Percentiles rank a stretch among this genome's conserved stretches.
phyloP scores from a whole-genome alignment of 2,888 invertebrate genomes.

The Orchesella flavescens region DNA sequence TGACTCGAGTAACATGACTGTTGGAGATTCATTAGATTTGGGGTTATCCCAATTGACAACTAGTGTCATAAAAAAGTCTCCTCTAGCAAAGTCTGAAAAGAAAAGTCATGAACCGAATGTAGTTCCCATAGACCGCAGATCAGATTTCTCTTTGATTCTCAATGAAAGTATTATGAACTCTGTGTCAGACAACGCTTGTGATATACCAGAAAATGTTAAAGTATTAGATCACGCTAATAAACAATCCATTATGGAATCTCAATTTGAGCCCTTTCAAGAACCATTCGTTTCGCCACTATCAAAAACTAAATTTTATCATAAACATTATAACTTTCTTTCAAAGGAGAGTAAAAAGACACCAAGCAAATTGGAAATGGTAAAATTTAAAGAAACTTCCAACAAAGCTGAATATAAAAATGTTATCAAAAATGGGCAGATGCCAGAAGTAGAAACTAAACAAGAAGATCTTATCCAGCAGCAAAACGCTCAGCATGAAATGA shows the following conservation, averaged over 20 bases:
- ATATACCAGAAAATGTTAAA: constrained; percentile 29
- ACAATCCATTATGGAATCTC: background rate
- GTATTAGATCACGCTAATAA: background rate
- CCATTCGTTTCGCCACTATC: too few relatives aligned
- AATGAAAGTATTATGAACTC: constrained; percentile 57
- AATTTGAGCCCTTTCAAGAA: background rate
- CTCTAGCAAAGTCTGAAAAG: background rate
- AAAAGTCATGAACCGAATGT: background rate
- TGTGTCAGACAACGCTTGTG: constrained; percentile 52
- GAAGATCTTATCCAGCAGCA: too few relatives aligned
- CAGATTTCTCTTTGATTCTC: background rate
- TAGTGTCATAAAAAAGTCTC: constrained; percentile 29
- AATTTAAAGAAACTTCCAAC: too few relatives aligned
- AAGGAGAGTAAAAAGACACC: background rate
- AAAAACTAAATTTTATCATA: too few relatives aligned
- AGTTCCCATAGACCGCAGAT: too few relatives aligned
- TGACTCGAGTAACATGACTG: constrained; percentile 48
- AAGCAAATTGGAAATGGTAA: too few relatives aligned
- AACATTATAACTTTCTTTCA: too few relatives aligned
- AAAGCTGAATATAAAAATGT: too few relatives aligned
- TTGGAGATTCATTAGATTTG: constrained; percentile 31
- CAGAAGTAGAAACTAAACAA: too few relatives aligned
- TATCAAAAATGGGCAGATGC: too few relatives aligned
- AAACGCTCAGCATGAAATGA: too few relatives aligned
- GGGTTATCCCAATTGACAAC: constrained; percentile 26